Percentiles rank a stretch among this genome's conserved stretches.
Conservation (phyloP, 2,797 vertebrate species). For the Hafferia zeledoni region DNA sequence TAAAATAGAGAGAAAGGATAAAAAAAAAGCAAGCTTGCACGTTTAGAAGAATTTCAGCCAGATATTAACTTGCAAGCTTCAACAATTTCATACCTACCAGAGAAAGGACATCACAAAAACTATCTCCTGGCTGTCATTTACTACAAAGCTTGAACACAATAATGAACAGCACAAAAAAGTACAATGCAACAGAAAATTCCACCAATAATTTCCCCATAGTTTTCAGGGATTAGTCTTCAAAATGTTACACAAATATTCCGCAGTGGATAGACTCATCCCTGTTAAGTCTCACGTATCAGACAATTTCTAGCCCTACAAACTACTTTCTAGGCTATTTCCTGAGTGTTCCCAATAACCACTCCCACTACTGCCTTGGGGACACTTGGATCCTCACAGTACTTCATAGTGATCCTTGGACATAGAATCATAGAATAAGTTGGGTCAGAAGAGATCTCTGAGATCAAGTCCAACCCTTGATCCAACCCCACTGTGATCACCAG, state of each 20-base stretch:
- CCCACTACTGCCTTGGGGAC: background rate
- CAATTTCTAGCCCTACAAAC: background rate
- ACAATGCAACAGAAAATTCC: background rate
- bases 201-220: background rate
- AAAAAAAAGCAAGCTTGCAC: background rate
- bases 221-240: background rate
- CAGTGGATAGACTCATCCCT: background rate
- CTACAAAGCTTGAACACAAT: background rate
- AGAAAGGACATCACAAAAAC: background rate
- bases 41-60: background rate
- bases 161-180: background rate
- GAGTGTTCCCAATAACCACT: background rate
- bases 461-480: no score
- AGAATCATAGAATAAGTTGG: background rate
- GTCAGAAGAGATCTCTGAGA: no score
- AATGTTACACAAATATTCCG: background rate
- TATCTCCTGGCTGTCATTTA: background rate
- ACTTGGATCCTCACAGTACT: background rate
- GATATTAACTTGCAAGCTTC: background rate
- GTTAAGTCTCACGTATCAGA: rapidly evolving
- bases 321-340: background rate
- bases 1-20: background rate
- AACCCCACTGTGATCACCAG: no score
- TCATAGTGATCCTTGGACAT: background rate
- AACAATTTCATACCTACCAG: background rate